Evolutionary conservation across 2,113 vertebrate genomes (phyloP).

Genomic region (Anser brachyrhynchus): DNA sequence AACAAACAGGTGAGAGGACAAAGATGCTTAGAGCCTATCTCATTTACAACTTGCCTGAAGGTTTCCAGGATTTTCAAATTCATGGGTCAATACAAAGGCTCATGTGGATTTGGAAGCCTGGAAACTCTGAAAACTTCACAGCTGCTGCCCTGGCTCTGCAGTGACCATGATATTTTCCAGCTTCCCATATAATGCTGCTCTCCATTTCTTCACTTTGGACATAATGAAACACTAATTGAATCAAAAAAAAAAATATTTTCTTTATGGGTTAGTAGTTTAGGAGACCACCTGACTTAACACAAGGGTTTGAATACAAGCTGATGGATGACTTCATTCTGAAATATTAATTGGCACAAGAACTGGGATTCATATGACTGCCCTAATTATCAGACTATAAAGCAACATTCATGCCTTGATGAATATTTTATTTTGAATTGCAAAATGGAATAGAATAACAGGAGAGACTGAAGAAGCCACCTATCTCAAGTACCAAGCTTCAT

Average conservation of each 20-base stretch:
- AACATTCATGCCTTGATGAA: constrained; percentile 39
- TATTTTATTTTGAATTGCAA: constrained; percentile 44
- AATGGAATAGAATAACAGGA: constrained; percentile 14
- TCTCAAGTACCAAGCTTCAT: not conserved
- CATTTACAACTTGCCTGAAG: not conserved
- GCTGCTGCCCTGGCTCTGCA: not conserved
- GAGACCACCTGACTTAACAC: not conserved
- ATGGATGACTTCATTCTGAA: constrained; percentile 10
- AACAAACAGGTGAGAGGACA: constrained; percentile 39
- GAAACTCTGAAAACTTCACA: not conserved
- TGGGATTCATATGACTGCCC: not conserved
- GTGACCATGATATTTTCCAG: not conserved
- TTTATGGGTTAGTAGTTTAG: constrained; percentile 2
- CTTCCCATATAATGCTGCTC: not conserved
- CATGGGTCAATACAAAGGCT: constrained; percentile 26
- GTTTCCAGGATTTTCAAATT: constrained; percentile 45
- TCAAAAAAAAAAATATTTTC: not conserved
- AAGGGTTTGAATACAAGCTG: not conserved
- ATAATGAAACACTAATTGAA: constrained; percentile 54
- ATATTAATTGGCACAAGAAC: constrained; percentile 16
- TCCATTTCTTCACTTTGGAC: not conserved
- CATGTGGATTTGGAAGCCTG: not conserved
- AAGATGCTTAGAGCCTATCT: not conserved
- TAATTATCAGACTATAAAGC: constrained; percentile 38
- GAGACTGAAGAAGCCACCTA: not conserved